Evolutionary conservation across 2,888 invertebrate species (phyloP).

Genomic region (Drosophila dives): DNA sequence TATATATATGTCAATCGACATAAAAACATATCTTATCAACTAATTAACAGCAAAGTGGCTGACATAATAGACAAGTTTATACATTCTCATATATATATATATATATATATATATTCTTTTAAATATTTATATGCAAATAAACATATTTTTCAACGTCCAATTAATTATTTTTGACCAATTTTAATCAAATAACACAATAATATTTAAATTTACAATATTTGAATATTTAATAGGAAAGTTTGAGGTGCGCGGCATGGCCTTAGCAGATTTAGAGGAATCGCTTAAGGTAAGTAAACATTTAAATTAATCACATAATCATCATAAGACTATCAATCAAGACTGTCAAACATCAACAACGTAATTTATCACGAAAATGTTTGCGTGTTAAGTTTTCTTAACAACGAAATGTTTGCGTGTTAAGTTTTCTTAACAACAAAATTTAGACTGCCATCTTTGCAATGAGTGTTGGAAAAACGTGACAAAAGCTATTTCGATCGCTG

Average conservation of each 20-base stretch:
- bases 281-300: slow-evolving; percentile 86
- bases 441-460: background rate
- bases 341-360: background rate
- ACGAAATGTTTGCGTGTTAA: background rate
- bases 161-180: background rate
- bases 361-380: background rate
- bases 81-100: background rate
- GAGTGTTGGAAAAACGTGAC: background rate
- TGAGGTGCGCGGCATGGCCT: slow-evolving; percentile 87
- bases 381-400: background rate
- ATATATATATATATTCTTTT: background rate
- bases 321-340: background rate
- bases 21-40: too few species aligned
- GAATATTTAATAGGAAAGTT: slow-evolving; percentile 85
- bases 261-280: slow-evolving; percentile 87
- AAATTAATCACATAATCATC: background rate
- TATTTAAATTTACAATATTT: background rate
- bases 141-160: background rate
- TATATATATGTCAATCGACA: too few species aligned
- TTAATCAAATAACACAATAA: background rate
- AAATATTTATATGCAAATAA: background rate
- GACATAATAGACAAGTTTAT: background rate
- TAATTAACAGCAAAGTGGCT: background rate
- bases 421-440: background rate
- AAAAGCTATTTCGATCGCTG: slow-evolving; percentile 25